Percentiles rank a stretch among this genome's conserved stretches.
Evolutionary conservation across 2,113 vertebrate species (phyloP).

Genomic region (Gymnarchus niloticus): DNA sequence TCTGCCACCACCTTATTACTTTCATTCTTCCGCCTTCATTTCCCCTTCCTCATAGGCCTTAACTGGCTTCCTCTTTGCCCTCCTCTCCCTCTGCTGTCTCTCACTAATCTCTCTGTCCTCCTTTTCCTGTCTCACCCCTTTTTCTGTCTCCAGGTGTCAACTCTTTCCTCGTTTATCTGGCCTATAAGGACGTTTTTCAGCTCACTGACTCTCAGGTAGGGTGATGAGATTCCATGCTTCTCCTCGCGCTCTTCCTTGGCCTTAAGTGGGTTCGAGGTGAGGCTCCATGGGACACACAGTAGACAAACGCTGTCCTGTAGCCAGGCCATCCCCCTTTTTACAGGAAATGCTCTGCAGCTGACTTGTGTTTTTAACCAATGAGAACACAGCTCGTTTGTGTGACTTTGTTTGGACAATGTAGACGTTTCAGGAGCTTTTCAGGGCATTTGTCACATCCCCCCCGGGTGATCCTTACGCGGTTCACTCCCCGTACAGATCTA

Average conservation of each 20-base stretch:
- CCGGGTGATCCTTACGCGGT: background rate
- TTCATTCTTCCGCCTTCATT: too few relatives aligned
- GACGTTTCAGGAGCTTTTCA: background rate
- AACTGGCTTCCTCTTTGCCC: background rate
- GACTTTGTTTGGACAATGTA: background rate
- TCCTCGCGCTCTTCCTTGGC: slow-evolving; percentile 14
- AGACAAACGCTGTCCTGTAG: background rate
- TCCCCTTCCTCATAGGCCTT: background rate
- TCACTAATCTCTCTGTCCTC: background rate
- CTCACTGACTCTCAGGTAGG: slow-evolving; percentile 89
- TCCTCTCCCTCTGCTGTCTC: background rate
- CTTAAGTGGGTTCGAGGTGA: background rate
- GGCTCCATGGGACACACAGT: background rate
- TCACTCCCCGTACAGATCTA: slow-evolving; percentile 74
- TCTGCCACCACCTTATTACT: too few relatives aligned
- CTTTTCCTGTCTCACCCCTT: background rate
- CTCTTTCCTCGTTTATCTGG: slow-evolving; percentile 95
- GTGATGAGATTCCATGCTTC: background rate
- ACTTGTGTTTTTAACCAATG: background rate
- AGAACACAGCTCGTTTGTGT: too few relatives aligned
- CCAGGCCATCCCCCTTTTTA: background rate
- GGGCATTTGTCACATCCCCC: background rate
- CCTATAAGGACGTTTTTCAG: slow-evolving; percentile 94
- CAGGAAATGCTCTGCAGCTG: background rate
- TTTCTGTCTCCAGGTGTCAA: slow-evolving; percentile 76